phyloP scores from a whole-genome alignment of 2,113 vertebrate species.

The Pelecanoides urinatrix region DNA sequence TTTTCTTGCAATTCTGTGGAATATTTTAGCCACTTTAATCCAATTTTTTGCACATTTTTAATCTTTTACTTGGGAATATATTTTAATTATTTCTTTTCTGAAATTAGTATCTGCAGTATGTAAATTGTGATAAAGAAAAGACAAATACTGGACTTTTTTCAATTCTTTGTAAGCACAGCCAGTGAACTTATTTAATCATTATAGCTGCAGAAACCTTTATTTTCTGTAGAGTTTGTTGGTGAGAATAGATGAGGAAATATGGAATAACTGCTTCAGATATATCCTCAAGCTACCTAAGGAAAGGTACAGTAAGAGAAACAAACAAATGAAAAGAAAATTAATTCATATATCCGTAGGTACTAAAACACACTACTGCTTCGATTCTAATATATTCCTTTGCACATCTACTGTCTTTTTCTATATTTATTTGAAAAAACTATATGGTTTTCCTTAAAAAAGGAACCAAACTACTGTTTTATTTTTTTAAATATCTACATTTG shows the following conservation, averaged over 20 bases:
- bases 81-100: not conserved
- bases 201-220: not conserved
- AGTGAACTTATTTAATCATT: not conserved
- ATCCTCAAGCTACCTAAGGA: not conserved
- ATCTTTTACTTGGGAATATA: not conserved
- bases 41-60: not conserved
- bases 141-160: not conserved
- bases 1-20: not conserved
- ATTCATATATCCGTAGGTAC: not conserved
- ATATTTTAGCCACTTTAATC: not conserved
- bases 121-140: not conserved
- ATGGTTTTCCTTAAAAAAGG: not conserved
- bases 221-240: not conserved
- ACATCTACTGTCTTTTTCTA: not conserved
- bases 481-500: not conserved
- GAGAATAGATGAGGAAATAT: not conserved
- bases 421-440: not conserved
- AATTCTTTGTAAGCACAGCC: not conserved
- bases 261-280: not conserved
- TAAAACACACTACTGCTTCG: not conserved
- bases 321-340: conserved; percentile 21
- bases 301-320: conserved; percentile 4
- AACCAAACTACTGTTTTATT: not conserved
- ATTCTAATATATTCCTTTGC: not conserved
- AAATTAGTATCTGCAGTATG: not conserved